These are phyloP conservation scores for Papilio aristodemus DNA, from an alignment of 1,140 invertebrate genomes.

Conservation along the genomic window DNA sequence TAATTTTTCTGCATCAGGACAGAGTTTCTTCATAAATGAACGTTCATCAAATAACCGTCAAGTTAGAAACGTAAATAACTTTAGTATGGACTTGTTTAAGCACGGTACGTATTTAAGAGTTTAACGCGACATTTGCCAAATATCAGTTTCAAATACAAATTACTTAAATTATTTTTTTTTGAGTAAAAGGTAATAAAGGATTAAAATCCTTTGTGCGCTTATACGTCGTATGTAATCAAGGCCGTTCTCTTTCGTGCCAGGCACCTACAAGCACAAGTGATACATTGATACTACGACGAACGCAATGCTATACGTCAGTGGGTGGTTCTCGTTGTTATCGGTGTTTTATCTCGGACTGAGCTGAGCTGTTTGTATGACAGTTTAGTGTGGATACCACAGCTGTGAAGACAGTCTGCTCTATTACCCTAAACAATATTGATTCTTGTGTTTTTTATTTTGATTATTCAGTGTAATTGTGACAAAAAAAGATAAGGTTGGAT, in stretches of 20 bases:
- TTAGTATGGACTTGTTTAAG: conserved; percentile 66
- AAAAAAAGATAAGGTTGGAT: not conserved
- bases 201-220: conserved; percentile 41
- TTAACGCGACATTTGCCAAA: not conserved
- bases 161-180: conserved; percentile 24
- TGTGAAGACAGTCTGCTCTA: conserved; percentile 1
- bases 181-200: conserved; percentile 17
- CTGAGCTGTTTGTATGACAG: conserved; percentile 36
- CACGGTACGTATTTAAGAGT: conserved; percentile 52
- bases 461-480: not conserved
- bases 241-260: conserved; percentile 68
- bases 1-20: not conserved
- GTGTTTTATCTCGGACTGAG: conserved; percentile 48
- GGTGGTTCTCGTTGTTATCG: conserved; percentile 62
- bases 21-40: conserved; percentile 14
- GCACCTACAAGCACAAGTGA: conserved; percentile 45
- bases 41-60: conserved; percentile 10
- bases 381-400: conserved; percentile 29
- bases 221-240: conserved; percentile 67
- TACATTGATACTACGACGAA: conserved; percentile 44
- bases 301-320: conserved; percentile 46
- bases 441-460: not conserved
- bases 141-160: conserved; percentile 23
- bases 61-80: conserved; percentile 26
- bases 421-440: not conserved